Conservation (phyloP, 2,888 invertebrate species). For the Electrophaes corylata region DNA sequence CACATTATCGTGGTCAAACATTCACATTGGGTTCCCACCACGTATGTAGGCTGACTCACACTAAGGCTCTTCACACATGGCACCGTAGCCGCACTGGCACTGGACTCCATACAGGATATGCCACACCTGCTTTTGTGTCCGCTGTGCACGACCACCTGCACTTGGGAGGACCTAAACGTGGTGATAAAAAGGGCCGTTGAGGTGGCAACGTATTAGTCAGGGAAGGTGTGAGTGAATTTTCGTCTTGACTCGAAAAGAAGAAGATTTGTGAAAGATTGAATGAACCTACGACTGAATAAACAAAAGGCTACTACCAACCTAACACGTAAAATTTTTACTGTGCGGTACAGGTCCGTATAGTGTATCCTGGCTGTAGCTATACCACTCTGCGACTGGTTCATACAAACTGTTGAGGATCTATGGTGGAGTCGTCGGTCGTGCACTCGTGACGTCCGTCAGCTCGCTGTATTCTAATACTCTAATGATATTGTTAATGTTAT, state of each 20-base stretch:
- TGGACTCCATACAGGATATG: neutral
- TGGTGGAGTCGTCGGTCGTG: slow-evolving; percentile 28
- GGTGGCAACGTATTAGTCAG: no score
- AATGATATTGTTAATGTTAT: slow-evolving; percentile 35
- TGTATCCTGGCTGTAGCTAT: neutral
- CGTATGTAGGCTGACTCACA: slow-evolving; percentile 38
- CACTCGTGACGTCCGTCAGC: slow-evolving; percentile 45
- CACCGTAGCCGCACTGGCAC: neutral
- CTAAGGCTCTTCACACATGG: neutral
- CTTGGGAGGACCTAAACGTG: no score
- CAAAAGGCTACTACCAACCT: no score
- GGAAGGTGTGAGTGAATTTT: no score
- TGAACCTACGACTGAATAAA: no score
- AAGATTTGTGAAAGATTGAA: no score
- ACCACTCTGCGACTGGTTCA: neutral
- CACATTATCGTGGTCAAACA: slow-evolving; percentile 43
- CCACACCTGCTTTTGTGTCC: no score
- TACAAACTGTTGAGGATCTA: slow-evolving; percentile 8
- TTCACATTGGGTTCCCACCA: slow-evolving; percentile 44
- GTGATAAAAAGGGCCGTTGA: no score
- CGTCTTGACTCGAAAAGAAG: no score
- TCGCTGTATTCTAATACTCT: slow-evolving; percentile 31
- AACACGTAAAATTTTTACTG: no score
- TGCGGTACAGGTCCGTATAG: neutral
- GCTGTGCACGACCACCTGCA: no score